Conservation (phyloP, 2,888 invertebrate genomes). For the Dicycla oo region DNA sequence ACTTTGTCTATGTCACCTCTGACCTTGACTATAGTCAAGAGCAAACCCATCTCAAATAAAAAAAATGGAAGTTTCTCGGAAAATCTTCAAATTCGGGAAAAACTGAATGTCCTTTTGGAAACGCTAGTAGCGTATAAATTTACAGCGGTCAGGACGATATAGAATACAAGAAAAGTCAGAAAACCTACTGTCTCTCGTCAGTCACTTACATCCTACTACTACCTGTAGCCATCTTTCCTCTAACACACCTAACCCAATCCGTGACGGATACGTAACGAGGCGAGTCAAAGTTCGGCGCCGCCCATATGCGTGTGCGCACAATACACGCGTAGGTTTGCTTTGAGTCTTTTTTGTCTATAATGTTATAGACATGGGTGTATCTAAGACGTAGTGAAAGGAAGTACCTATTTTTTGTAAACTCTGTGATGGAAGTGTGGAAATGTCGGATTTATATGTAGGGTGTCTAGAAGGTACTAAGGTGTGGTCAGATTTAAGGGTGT, state of each 20-base stretch:
- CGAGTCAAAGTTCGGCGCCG: constrained; percentile 51
- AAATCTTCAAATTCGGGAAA: too few species aligned
- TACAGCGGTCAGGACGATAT: too few species aligned
- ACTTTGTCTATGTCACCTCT: too few species aligned
- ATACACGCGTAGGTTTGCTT: not conserved
- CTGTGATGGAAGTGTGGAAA: constrained; percentile 17
- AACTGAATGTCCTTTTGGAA: too few species aligned
- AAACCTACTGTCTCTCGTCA: not conserved
- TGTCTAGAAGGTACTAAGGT: too few species aligned
- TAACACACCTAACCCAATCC: constrained; percentile 40
- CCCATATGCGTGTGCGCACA: constrained; percentile 42
- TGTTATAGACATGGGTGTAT: not conserved
- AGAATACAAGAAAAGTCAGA: not conserved
- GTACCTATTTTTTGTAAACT: too few species aligned
- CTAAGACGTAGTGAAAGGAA: constrained; percentile 12
- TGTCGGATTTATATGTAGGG: not conserved
- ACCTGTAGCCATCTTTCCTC: constrained; percentile 40
- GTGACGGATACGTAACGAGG: constrained; percentile 22
- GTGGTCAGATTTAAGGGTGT: too few species aligned
- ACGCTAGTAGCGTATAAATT: too few species aligned
- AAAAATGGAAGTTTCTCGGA: too few species aligned
- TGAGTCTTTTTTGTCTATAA: too few species aligned
- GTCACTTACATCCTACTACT: not conserved
- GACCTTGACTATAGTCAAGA: too few species aligned
- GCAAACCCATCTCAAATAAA: too few species aligned